These are phyloP conservation scores for Drosophila histrio DNA, from an alignment of 2,888 invertebrate genomes.

Conservation along the genomic window DNA sequence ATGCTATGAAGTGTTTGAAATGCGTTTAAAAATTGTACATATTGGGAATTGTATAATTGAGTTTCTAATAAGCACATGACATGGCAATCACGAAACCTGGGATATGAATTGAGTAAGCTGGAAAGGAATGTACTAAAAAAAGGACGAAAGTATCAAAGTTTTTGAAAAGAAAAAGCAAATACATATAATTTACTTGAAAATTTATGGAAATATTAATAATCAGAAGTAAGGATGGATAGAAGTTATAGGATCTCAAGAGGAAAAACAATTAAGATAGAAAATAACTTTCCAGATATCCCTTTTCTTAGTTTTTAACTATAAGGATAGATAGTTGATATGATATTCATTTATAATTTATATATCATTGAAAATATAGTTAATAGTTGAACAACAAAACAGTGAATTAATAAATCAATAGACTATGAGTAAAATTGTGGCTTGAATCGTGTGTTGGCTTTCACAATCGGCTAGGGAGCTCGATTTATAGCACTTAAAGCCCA, in stretches of 20 bases:
- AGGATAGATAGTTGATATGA: background rate
- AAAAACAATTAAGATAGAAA: background rate
- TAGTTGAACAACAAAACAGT: background rate
- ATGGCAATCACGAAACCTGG: no score
- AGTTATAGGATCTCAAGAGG: background rate
- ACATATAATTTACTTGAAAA: background rate
- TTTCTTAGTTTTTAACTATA: background rate
- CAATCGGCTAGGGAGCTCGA: constrained; percentile 35
- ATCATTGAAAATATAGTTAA: background rate
- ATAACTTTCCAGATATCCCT: no score
- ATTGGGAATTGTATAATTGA: background rate
- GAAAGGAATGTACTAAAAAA: background rate
- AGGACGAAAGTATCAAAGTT: background rate
- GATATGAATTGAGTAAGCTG: background rate
- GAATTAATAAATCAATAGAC: background rate
- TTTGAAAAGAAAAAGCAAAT: background rate
- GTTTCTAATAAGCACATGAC: background rate
- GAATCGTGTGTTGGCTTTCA: constrained; percentile 28
- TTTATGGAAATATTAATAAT: background rate
- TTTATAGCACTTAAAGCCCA: constrained; percentile 24
- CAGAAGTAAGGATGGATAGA: background rate
- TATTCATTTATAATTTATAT: background rate
- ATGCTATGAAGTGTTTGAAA: background rate
- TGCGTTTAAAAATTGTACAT: background rate
- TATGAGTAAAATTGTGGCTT: background rate